Evolutionary conservation across 1,140 invertebrate genomes (phyloP).

Genomic region (Schmidtea mediterranea): DNA sequence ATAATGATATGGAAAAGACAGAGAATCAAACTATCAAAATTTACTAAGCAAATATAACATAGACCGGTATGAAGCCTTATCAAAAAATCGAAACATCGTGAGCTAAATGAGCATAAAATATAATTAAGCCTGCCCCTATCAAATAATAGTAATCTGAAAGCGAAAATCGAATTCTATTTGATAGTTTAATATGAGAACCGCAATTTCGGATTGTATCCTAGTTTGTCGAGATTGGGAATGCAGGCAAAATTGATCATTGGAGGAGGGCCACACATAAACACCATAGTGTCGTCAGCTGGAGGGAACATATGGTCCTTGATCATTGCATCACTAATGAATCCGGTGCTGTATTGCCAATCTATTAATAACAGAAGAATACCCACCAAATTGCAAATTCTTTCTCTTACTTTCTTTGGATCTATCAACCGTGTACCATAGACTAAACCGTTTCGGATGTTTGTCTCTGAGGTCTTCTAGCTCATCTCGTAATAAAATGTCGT

Average conservation of each 20-base stretch:
- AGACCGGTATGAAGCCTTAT: too few relatives aligned
- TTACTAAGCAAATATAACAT: too few relatives aligned
- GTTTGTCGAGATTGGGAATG: slow-evolving; percentile 66
- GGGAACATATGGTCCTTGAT: slow-evolving; percentile 56
- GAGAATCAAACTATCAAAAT: too few relatives aligned
- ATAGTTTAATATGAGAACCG: slow-evolving; percentile 2
- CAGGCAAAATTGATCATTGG: slow-evolving; percentile 97
- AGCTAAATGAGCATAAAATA: too few relatives aligned
- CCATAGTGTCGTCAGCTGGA: slow-evolving; percentile 45
- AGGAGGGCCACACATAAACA: slow-evolving; percentile 69
- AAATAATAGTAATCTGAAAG: too few relatives aligned
- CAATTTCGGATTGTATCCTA: slow-evolving; percentile 35
- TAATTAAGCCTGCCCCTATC: too few relatives aligned
- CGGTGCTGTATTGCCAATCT: slow-evolving; percentile 65
- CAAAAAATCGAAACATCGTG: too few relatives aligned
- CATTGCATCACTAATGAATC: slow-evolving; percentile 75
- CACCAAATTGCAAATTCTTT: too few relatives aligned
- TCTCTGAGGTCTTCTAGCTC: slow-evolving; percentile 56
- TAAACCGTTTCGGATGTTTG: slow-evolving; percentile 47
- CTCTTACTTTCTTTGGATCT: slow-evolving; percentile 15
- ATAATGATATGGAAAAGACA: too few relatives aligned
- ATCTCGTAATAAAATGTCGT: slow-evolving; percentile 64
- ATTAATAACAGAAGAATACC: slow-evolving; percentile 16
- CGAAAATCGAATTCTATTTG: not conserved
- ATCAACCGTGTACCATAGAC: slow-evolving; percentile 34